A percentile compares a stretch with the other conserved stretches of the same genome.
These are phyloP conservation scores for Urophycis tenuis DNA, from an alignment of 2,797 vertebrate species.

Conservation along the genomic window DNA sequence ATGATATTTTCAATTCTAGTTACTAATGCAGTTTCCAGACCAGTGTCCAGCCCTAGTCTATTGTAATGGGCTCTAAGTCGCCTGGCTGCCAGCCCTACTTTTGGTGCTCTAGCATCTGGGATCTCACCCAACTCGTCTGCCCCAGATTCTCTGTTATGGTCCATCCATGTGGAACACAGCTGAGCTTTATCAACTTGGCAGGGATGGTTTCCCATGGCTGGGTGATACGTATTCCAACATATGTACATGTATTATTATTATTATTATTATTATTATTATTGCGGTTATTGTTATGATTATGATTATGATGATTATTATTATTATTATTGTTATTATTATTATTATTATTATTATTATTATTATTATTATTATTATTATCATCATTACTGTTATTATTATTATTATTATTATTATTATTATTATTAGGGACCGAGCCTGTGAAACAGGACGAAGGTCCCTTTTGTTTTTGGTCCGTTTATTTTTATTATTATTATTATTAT, in stretches of 20 bases:
- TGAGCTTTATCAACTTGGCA: conserved; percentile 30
- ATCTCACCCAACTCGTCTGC: conserved; percentile 57
- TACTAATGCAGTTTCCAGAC: background rate
- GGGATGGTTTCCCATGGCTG: background rate
- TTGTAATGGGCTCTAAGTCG: background rate
- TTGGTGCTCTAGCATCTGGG: conserved; percentile 39
- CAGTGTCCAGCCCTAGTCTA: background rate
- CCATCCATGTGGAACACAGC: conserved; percentile 63
- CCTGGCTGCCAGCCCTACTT: conserved; percentile 34
- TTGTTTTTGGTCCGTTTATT: too few relatives aligned
- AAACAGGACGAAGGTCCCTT: too few relatives aligned
- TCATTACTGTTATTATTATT: background rate
- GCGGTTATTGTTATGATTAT: too few relatives aligned
- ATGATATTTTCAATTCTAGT: background rate
- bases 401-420: background rate
- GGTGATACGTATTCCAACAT: background rate
- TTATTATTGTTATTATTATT: background rate
- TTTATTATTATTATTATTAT: too few relatives aligned
- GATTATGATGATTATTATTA: too few relatives aligned
- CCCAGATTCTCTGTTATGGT: conserved; percentile 47
- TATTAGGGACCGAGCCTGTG: too few relatives aligned
- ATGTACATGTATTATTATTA: background rate
- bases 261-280: background rate
- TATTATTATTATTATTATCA: background rate
- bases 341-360: background rate